These are phyloP conservation scores for Siniperca obscura DNA, from an alignment of 2,797 vertebrate genomes.

Conservation along the genomic window DNA sequence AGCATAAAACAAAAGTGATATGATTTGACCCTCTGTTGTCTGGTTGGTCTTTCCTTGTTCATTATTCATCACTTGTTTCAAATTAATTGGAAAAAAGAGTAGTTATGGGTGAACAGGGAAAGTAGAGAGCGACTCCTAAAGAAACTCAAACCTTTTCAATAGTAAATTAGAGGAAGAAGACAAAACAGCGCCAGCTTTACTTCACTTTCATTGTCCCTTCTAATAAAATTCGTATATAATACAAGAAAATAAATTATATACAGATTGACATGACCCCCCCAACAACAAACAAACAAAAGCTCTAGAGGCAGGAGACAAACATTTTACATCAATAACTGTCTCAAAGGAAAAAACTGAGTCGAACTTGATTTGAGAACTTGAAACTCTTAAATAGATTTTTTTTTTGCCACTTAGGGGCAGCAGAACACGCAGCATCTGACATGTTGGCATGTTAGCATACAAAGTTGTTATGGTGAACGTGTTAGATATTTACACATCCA, in stretches of 20 bases:
- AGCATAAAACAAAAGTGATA: constrained; percentile 1
- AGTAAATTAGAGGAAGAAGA: not conserved
- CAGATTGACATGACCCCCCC: too few relatives aligned
- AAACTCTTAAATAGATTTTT: not conserved
- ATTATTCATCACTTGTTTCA: not conserved
- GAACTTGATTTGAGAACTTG: not conserved
- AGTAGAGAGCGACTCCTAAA: not conserved
- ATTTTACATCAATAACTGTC: not conserved
- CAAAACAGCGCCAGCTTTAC: too few relatives aligned
- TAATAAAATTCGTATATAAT: too few relatives aligned
- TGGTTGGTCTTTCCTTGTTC: not conserved
- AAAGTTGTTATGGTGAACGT: not conserved
- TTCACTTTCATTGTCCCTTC: too few relatives aligned
- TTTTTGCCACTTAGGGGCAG: not conserved
- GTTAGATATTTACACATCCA: too few relatives aligned
- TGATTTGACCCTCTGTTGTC: not conserved
- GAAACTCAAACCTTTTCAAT: not conserved
- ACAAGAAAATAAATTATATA: too few relatives aligned
- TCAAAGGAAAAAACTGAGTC: not conserved
- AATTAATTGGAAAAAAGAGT: not conserved
- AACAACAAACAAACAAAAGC: too few relatives aligned
- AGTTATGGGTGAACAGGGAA: not conserved
- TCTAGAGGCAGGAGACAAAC: too few relatives aligned
- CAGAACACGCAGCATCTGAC: not conserved
- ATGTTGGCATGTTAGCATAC: not conserved